Evolutionary conservation across 2,888 invertebrate species (phyloP), one percentile per base, ranked within the genome.

Genomic region (Acleris holmiana): DNA sequence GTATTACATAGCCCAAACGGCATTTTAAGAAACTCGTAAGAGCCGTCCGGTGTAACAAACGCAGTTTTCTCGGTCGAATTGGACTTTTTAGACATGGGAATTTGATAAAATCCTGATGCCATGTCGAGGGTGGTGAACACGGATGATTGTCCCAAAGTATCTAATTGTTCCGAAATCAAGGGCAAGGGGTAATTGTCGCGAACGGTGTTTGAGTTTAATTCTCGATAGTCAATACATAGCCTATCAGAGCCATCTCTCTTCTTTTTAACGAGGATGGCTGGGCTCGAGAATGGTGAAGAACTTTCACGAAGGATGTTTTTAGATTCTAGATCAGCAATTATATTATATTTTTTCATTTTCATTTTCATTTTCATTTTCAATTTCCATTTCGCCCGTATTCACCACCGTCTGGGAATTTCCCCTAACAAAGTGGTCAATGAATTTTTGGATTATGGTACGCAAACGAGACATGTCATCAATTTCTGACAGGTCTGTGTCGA

Each of bases 181-280:
- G 61, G 61, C 0, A 67, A 40, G 1, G 67, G 67, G 18, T 41
- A 62, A 15, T 41, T 21, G 7, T 55, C 55, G 6, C 62, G 40
- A 1, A 62, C 49, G 1, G 56, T 62, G 19, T 64, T 64, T 4
- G 35, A n/a, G 13, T 67, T 67, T 2, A 67, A 23, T 10, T 67
- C 67, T 1, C 67, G 18, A 25, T 59, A 67, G 10, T 70, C 74
- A 2, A 67, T 61, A 41, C 68, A 71, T 7, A 73, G 67, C 17
- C 68, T 61, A 56, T 71, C 69, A 15, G 66, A 66, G 10, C 70
- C 67, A 23, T 71, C 65, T n/a, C n/a, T n/a, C 44, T 61, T 49
- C 17, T 69, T 68, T 19, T 63, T 59, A 0, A 64, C 66, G 17
- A 69, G 49, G 2, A 71, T 35, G 15, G 68, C 55, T 0, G 67